phyloP scores from a whole-genome alignment of 2,797 vertebrate genomes.

The Acestrorhynchus altus region DNA sequence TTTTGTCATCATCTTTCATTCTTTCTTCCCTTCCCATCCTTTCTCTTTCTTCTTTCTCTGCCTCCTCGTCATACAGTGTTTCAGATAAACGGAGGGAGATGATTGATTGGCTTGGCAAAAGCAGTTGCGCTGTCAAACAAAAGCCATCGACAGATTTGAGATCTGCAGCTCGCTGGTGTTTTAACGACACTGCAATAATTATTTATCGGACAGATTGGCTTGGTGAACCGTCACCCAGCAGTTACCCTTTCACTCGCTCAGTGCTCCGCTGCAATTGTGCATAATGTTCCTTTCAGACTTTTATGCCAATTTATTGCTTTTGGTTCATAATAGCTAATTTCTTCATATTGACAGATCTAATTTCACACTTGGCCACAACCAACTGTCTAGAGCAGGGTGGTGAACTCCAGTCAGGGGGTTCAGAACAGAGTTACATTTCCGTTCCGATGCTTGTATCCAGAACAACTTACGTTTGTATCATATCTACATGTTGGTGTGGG shows the following conservation, averaged over 20 bases:
- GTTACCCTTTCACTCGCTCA: not conserved
- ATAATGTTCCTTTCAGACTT: not conserved
- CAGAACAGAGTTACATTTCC: too few species aligned
- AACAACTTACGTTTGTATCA: too few species aligned
- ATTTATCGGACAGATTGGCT: constrained; percentile 50
- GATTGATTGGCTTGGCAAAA: constrained; percentile 39
- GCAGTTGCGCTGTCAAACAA: constrained; percentile 50
- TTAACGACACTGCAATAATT: constrained; percentile 60
- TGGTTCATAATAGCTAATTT: not conserved
- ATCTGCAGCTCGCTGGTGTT: constrained; percentile 54
- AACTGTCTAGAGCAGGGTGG: not conserved
- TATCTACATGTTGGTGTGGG: too few species aligned
- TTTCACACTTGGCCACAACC: not conserved
- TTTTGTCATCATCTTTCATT: not conserved
- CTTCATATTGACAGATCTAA: not conserved
- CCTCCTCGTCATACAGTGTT: constrained; percentile 50
- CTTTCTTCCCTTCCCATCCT: not conserved
- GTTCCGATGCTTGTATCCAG: too few species aligned
- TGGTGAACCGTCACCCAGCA: not conserved
- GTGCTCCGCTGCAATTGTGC: not conserved
- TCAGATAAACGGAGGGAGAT: constrained; percentile 52
- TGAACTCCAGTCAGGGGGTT: too few species aligned
- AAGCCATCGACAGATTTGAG: constrained; percentile 57
- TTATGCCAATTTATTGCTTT: not conserved
- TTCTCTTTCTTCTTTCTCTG: not conserved